Base-by-base conservation (phyloP, 1,140 invertebrate species). In the Cyclargus thomasi region DNA sequence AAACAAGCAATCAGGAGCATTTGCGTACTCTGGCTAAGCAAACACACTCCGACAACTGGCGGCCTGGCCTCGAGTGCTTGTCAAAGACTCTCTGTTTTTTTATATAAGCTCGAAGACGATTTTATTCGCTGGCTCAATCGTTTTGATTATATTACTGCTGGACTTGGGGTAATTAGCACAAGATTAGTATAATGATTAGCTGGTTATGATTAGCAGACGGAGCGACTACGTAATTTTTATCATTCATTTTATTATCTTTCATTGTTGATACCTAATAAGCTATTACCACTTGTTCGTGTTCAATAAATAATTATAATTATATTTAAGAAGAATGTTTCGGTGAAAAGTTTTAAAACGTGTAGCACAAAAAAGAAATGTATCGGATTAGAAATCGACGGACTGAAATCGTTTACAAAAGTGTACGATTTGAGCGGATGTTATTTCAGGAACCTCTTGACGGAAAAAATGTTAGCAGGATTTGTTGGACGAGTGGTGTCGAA, bases 1-100 rank as follows among this genome's bases (percentile, higher is more conserved):
- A 85, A 86, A 86, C 85, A 87, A 79, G 78, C 85, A 87, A 87
- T 87, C 85, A 86, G 82, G 75, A 79, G 79, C 82, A 85, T 85
- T 85, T 81, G 78, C 81, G 78, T 83, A 83, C 74, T 83, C 73
- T 70, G 74, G 73, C 76, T 80, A 71, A 74, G 82, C 77, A 85
- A 86, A 85, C 78, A 78, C 74, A 70, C 72, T 70, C 72, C 64
- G 69, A 65, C 73, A 57, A 73, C 69, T 73, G 71, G 66, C 53
- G 63, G 35, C 74, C 71, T 71, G 69, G 66, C 75, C 63, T 47
- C 14, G 74, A 82, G 75, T 78, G 81, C 79, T 85, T 78, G 75
- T 86, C 83, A 83, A 83, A 85, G 79, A 80, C 75, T 79, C 72
- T 70, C 74, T 65, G 79, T 80, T 78, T 80, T n/a, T 83, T 76